Base-by-base conservation (phyloP, 2,113 vertebrate species). In the Camarhynchus parvulus region DNA sequence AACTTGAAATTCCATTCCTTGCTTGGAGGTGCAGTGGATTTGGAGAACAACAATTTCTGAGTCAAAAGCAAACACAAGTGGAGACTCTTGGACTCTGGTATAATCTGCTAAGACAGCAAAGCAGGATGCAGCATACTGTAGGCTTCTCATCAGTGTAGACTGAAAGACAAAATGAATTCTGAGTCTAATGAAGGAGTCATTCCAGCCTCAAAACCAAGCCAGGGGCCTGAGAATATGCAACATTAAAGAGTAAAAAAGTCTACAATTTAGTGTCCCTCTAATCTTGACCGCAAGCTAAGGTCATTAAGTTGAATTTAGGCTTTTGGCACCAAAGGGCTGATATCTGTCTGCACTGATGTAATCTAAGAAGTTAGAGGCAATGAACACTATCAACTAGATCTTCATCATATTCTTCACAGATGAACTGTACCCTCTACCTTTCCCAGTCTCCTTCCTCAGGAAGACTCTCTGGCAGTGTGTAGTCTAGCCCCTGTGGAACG, bases 1-100 rank as follows among this genome's bases (percentile, higher is more conserved):
- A 93, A 73, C 68, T 74, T 87, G 81, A 94, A 91, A 86, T 83
- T 86, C 63, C 72, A 66, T 89, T 91, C 68, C 81, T 83, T 87
- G n/a, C 68, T 94, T 87, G 87, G 81, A 74, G 46, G 55, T 87
- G 46, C 74, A 77, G 52, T 47, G 44, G 55, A 44, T 94, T 76
- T 35, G 23, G 33, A 86, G 72, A 91, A 75, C 12, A 86, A 42
- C 75, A 44, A 56, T 73, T 91, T 83, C n/a, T 5, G 1, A 94
- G 41, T 84, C n/a, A 35, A 89, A 62, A 83, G 55, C 87, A 89
- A 87, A 62, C 50, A 73, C 31, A 61, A 66, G 37, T 37, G 27
- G 84, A 94, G 58, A 68, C 61, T 62, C 10, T 50, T 22, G 46
- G 55, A 42, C 56, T 83, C 35, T 69, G 50, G 63, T 64, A 59